A percentile compares a stretch with the other conserved stretches of the same genome.
These are phyloP conservation scores for human DNA, from an alignment of 2,113 vertebrate genomes.

Conservation along the genomic window GRCh38 chr11:106162501-106163000, in stretches of 20 bases:
- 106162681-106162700: background rate
- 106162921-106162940: background rate
- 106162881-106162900: background rate
- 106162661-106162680: background rate
- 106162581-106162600: background rate
- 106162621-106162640: background rate
- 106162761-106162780: background rate
- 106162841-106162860: background rate
- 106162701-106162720: background rate
- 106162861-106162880: background rate
- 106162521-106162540: no score
- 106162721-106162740: background rate
- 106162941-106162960: rapidly evolving
- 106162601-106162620: background rate
- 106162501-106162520: no score
- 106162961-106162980: background rate
- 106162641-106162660: background rate
- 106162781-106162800: background rate
- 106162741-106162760: background rate
- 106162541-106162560: background rate
- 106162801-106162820: background rate
- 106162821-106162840: background rate
- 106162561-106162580: background rate
- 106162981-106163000: background rate
- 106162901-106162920: background rate